Base-by-base conservation (phyloP, 2,113 vertebrate genomes). In the Stomatorhinus ivindoensis region DNA sequence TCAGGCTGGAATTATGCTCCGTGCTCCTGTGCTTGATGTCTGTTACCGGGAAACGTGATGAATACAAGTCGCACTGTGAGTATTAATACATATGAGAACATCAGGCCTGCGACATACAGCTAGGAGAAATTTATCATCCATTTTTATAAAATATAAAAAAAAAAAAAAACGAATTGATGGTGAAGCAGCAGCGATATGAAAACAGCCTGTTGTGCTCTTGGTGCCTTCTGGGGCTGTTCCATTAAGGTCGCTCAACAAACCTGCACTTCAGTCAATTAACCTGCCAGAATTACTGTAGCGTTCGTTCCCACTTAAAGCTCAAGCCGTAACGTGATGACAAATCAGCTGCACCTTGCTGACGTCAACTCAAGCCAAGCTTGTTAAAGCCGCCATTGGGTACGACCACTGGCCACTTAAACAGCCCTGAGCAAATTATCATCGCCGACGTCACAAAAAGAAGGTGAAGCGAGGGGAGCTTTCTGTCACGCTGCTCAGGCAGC, bases 1-100 rank as follows among this genome's bases (percentile, higher is more conserved):
- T 98, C 89, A 99, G 94, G 92, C 98, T 97, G 93, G 97, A 97
- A 95, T 97, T 97, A 94, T 98, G 97, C 93, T 97, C 97, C 0
- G 97, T 97, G 95, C 97, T 98, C 94, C 96, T 96, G 92, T 98
- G 97, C 90, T 98, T 98, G 92, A 98, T 95, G 87, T 97, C 97
- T 97, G 90, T 85, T 55, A 86, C 90, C 92, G 31, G 61, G 46
- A 46, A 21, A 55, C 39, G 44, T 39, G 15, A 88, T 47, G 24
- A 15, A 11, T 27, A 51, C 13, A 35, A 4, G 48, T 31, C 10
- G 2, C 47, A 46, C 44, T 15, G 2, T 27, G 15, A 31, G 9
- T 27, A 35, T 35, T 3, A 1, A 11, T 15, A 35, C 1, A 35
- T 82, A 42, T 82, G 50, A 42, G 50, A 11, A 9, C 35, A 19